Conservation (phyloP, 1,140 invertebrate species). For the Drosophila persimilis region DNA sequence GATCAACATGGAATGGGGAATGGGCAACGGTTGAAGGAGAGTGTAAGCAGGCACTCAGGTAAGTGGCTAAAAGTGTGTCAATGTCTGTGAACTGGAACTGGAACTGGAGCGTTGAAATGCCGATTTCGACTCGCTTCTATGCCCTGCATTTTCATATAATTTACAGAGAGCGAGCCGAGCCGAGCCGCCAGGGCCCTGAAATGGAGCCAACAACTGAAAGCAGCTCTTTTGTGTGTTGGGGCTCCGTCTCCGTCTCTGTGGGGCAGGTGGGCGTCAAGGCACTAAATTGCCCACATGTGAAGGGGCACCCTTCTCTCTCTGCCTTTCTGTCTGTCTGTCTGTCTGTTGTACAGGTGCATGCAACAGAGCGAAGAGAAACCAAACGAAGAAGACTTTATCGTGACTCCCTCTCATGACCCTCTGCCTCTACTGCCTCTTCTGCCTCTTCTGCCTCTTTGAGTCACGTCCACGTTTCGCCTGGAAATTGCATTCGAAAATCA, state of each 20-base stretch:
- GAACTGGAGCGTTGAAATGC: slow-evolving; percentile 72
- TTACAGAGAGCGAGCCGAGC: slow-evolving; percentile 42
- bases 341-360: slow-evolving; percentile 47
- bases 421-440: slow-evolving; percentile 15
- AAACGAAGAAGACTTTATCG: too few relatives aligned
- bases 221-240: slow-evolving; percentile 37
- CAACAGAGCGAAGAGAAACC: slow-evolving; percentile 28
- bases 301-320: not conserved
- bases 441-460: slow-evolving; percentile 20
- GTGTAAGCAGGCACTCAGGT: slow-evolving; percentile 15
- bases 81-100: slow-evolving; percentile 82
- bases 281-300: slow-evolving; percentile 64
- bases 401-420: slow-evolving; percentile 23
- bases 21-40: not conserved
- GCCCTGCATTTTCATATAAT: slow-evolving; percentile 60
- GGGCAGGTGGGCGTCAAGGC: slow-evolving; percentile 58
- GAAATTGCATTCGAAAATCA: slow-evolving; percentile 49
- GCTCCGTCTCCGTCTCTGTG: slow-evolving; percentile 33
- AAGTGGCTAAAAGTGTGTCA: slow-evolving; percentile 69
- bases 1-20: slow-evolving; percentile 24
- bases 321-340: not conserved
- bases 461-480: slow-evolving; percentile 34
- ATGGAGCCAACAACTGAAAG: slow-evolving; percentile 38
- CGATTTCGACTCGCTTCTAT: slow-evolving; percentile 60
- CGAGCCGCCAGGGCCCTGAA: slow-evolving; percentile 39